Evolutionary conservation across 2,113 vertebrate genomes (phyloP), one percentile per base, ranked within the genome.

Genomic region (Brienomyrus brachyistius): DNA sequence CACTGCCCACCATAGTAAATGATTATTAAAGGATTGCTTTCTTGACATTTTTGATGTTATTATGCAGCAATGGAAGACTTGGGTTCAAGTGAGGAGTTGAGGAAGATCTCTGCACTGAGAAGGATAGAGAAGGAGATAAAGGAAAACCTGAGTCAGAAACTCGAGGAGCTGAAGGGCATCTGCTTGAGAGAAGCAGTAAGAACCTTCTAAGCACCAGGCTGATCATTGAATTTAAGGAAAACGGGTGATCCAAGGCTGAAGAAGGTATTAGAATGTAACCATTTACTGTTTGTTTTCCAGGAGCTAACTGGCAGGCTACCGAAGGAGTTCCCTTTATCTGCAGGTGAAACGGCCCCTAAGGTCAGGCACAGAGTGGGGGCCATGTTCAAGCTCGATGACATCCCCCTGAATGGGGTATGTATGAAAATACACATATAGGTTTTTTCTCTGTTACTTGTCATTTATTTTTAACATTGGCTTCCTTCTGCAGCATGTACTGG

Each of bases 151-250:
- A 92, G 96, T 80, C 95, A 97, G 93, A 99, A 98, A 90, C 97
- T 98, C 1, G 97, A 98, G 62, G 98, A 99, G 90, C 96, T 99
- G 90, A 99, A 98, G 94, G 97, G 97, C 90, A 98, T 99, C 89
- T 99, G 98, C 88, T 88, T 98, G 91, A 95, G 98, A 6, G 98
- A 99, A 90, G 98, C 98, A 82, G 98, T 99, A 94, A 98, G 97
- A 93, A 56, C 84, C 91, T 77, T 31, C 87, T 88, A 8, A 62
- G 47, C 51, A 87, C 11, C 10, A 23, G 31, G 84, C 15, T 50
- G 86, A 48, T 47, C 45, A 45, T 21, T 15, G 50, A 31, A 27
- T 86, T 50, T 31, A 15, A 27, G 48, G n/a, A 31, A 35, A 48
- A 84, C 21, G 45, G 82, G 48, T 51, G 43, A 86, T n/a, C n/a